Evolutionary conservation across 1,140 invertebrate species (phyloP).

Genomic region (Acromyrmex heyeri): DNA sequence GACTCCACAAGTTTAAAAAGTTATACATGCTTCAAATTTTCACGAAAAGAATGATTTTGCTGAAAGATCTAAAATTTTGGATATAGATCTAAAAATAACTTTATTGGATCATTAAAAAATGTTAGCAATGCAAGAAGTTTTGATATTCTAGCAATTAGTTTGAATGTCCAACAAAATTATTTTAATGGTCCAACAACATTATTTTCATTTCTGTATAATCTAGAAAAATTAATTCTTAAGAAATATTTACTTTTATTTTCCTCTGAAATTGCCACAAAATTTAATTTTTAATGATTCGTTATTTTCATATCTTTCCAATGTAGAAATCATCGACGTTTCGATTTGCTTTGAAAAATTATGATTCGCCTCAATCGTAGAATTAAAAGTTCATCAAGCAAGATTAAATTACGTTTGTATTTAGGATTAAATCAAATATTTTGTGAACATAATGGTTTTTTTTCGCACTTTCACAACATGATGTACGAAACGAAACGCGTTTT

Average conservation of each 20-base stretch:
- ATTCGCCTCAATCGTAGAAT: not conserved
- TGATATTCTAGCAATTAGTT: too few relatives aligned
- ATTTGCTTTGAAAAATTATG: not conserved
- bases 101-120: too few relatives aligned
- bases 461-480: not conserved
- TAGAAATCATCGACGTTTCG: not conserved
- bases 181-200: too few relatives aligned
- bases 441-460: conserved; percentile 58
- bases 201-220: too few relatives aligned
- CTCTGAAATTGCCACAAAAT: not conserved
- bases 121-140: too few relatives aligned
- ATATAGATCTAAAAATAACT: too few relatives aligned
- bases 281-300: not conserved
- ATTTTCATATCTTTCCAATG: not conserved
- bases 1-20: not conserved
- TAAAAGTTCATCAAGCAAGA: not conserved
- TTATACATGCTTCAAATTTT: not conserved
- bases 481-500: not conserved
- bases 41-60: not conserved
- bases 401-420: not conserved
- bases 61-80: too few relatives aligned
- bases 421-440: conserved; percentile 1
- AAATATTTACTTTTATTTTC: not conserved
- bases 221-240: not conserved
- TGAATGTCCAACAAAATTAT: too few relatives aligned